Evolutionary conservation across 2,797 vertebrate species (phyloP).

Genomic region (Mus spretus): DNA sequence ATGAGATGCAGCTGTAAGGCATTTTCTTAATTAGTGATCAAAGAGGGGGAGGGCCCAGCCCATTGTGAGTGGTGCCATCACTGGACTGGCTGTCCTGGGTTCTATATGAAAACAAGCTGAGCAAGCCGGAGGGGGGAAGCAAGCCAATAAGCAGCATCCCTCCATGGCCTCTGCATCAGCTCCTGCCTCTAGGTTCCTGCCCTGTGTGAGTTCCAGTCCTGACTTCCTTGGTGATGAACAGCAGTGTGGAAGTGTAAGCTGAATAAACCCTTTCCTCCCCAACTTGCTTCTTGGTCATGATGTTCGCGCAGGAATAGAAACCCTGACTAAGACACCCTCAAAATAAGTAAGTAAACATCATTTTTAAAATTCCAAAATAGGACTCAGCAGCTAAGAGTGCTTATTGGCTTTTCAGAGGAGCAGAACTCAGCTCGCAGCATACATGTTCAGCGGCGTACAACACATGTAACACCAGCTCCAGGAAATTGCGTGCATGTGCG

Average conservation of each 20-base stretch:
- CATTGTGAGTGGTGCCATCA: background rate
- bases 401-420: background rate
- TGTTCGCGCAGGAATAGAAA: background rate
- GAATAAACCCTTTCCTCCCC: background rate
- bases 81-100: background rate
- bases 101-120: background rate
- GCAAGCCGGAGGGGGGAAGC: background rate
- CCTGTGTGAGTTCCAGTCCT: background rate
- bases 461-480: background rate
- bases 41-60: background rate
- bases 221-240: background rate
- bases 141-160: background rate
- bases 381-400: background rate
- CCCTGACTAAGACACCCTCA: background rate
- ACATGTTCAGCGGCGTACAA: background rate
- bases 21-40: background rate
- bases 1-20: no score
- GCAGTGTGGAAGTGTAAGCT: background rate
- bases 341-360: background rate
- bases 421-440: background rate
- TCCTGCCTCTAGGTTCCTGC: background rate
- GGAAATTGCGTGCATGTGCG: background rate
- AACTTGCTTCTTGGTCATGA: background rate
- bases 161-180: background rate
- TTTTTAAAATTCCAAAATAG: background rate